These are phyloP conservation scores for Limnephilus marmoratus DNA, from an alignment of 2,888 invertebrate species.

Conservation along the genomic window DNA sequence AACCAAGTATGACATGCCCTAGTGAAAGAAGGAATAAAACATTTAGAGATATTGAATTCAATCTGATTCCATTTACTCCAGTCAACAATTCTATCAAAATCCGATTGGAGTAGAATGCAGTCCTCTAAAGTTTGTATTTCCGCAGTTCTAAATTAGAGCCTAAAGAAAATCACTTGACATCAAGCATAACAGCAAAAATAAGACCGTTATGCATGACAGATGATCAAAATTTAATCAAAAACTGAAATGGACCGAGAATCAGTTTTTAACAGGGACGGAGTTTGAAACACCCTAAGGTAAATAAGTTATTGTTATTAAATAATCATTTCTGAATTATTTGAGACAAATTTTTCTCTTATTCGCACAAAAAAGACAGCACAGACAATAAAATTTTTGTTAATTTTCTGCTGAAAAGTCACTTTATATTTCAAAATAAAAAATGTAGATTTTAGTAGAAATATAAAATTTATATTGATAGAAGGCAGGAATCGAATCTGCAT, in stretches of 20 bases:
- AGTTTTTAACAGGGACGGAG: not conserved
- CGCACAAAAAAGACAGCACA: not conserved
- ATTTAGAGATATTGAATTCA: too few relatives aligned
- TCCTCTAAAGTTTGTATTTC: too few relatives aligned
- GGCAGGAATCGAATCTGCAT: not conserved
- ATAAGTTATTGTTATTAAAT: not conserved
- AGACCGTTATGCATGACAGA: not conserved
- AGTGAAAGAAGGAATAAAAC: too few relatives aligned
- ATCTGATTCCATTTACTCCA: too few relatives aligned
- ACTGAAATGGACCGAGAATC: not conserved
- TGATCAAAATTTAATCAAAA: not conserved
- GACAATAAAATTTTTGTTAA: not conserved
- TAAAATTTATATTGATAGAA: not conserved
- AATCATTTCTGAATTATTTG: not conserved
- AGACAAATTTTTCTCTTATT: not conserved
- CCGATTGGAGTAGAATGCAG: too few relatives aligned
- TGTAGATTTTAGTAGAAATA: not conserved
- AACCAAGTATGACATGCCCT: too few relatives aligned
- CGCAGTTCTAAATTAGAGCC: too few relatives aligned
- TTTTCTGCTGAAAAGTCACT: not conserved
- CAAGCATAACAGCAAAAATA: too few relatives aligned
- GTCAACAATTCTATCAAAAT: too few relatives aligned
- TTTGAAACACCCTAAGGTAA: not conserved
- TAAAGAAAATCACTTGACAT: not conserved
- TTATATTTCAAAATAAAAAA: not conserved